These are phyloP conservation scores for Eulemur macaco DNA, from an alignment of 2,113 vertebrate genomes.

Conservation along the genomic window DNA sequence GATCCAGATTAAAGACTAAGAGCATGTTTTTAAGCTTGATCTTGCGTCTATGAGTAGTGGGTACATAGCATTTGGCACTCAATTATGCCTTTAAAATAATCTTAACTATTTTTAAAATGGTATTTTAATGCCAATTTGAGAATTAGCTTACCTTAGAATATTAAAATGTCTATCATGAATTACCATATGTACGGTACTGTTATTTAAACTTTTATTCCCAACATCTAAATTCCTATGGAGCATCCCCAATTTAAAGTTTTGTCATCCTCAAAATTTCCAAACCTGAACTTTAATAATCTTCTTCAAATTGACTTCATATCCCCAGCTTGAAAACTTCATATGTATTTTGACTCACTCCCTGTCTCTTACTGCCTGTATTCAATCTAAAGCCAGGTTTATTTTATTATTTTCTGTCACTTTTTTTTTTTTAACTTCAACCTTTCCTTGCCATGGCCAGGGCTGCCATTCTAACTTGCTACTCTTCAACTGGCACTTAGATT, in stretches of 20 bases:
- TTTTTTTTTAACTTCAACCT: not conserved
- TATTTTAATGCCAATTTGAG: not conserved
- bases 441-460: not conserved
- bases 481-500: not conserved
- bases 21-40: not conserved
- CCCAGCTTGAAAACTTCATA: not conserved
- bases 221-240: not conserved
- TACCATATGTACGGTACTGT: not conserved
- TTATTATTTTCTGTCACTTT: not conserved
- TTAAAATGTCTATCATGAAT: not conserved
- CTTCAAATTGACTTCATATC: not conserved
- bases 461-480: not conserved
- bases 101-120: not conserved
- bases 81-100: not conserved
- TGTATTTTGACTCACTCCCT: not conserved
- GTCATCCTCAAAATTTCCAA: not conserved
- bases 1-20: not conserved
- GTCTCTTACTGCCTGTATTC: not conserved
- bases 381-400: not conserved
- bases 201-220: not conserved
- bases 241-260: not conserved
- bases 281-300: not conserved
- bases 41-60: too few relatives aligned
- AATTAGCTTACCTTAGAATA: not conserved
- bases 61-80: accelerated